Percentiles rank a stretch among this genome's conserved stretches.
Evolutionary conservation across 1,140 invertebrate species (phyloP).

Genomic region (Tetramorium simillimum): DNA sequence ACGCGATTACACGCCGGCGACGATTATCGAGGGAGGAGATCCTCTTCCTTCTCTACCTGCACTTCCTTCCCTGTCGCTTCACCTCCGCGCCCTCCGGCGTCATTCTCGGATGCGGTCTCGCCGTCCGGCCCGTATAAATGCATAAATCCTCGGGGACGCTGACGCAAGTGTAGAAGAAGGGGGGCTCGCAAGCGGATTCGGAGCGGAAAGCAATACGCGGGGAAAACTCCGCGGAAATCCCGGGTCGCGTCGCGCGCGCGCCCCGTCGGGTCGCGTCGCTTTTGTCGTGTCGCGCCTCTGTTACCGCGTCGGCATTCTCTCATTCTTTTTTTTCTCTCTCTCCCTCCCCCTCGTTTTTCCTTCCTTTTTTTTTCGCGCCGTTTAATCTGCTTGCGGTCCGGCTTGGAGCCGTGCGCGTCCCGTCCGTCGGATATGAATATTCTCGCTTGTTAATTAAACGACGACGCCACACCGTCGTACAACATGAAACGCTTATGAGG

Average conservation of each 20-base stretch:
- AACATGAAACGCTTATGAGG: constrained; percentile 45
- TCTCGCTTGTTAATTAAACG: constrained; percentile 56
- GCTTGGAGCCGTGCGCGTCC: constrained; percentile 11
- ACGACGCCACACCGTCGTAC: constrained; percentile 17
- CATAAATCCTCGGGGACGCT: constrained; percentile 63
- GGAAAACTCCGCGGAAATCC: constrained; percentile 32
- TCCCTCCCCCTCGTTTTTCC: neutral
- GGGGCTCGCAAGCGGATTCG: constrained; percentile 23
- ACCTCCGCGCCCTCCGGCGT: constrained; percentile 6
- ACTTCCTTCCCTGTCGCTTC: neutral
- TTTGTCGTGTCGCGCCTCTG: constrained; percentile 25
- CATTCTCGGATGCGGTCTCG: constrained; percentile 45
- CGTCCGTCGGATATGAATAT: constrained; percentile 51
- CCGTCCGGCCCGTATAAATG: constrained; percentile 52
- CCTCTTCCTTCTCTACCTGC: constrained; percentile 7
- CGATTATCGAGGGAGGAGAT: constrained; percentile 69
- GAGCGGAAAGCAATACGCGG: constrained; percentile 34
- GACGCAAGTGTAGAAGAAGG: constrained; percentile 52
- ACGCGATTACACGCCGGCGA: constrained; percentile 71
- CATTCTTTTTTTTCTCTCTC: neutral
- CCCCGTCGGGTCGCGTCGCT: constrained; percentile 15
- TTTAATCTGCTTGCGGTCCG: constrained; percentile 57
- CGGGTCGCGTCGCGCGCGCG: constrained; percentile 16
- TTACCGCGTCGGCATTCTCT: constrained; percentile 33
- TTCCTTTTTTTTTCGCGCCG: constrained; percentile 35